Conservation (phyloP, 2,888 invertebrate genomes). For the Agrochola circellaris region DNA sequence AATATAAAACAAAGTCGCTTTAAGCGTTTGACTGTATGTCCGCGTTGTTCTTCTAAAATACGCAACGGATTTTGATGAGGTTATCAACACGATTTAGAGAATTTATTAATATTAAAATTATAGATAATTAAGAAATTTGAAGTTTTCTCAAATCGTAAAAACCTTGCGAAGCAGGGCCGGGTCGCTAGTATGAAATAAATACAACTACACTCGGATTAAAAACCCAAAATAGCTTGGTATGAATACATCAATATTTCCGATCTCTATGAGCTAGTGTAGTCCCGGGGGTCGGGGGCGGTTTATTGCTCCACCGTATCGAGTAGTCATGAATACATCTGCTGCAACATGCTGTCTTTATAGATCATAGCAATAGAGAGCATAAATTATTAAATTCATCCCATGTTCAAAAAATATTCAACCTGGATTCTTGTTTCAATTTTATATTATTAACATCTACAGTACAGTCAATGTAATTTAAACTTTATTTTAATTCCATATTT, state of each 20-base stretch:
- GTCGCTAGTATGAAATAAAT: conserved; percentile 1
- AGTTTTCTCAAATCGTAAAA: no score
- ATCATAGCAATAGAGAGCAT: conserved; percentile 1
- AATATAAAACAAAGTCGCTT: no score
- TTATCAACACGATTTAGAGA: no score
- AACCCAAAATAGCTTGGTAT: conserved; percentile 12
- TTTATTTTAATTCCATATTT: neutral
- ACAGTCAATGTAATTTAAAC: neutral
- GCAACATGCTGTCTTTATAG: conserved; percentile 3
- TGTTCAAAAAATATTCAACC: neutral
- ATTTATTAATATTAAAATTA: no score
- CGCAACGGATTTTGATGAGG: no score
- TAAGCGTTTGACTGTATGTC: no score
- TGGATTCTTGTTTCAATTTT: neutral
- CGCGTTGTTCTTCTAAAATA: no score
- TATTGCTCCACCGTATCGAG: conserved; percentile 43
- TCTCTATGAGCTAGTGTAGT: conserved; percentile 40
- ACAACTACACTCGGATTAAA: neutral
- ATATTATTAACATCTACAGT: neutral
- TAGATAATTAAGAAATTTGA: no score
- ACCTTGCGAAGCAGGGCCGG: no score
- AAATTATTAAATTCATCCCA: neutral
- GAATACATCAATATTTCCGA: conserved; percentile 52
- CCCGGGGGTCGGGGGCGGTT: conserved; percentile 55
- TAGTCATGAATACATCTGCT: conserved; percentile 59